Percentiles rank a stretch among this genome's conserved stretches.
Conservation (phyloP, 2,113 vertebrate genomes). For the Nesoenas mayeri region DNA sequence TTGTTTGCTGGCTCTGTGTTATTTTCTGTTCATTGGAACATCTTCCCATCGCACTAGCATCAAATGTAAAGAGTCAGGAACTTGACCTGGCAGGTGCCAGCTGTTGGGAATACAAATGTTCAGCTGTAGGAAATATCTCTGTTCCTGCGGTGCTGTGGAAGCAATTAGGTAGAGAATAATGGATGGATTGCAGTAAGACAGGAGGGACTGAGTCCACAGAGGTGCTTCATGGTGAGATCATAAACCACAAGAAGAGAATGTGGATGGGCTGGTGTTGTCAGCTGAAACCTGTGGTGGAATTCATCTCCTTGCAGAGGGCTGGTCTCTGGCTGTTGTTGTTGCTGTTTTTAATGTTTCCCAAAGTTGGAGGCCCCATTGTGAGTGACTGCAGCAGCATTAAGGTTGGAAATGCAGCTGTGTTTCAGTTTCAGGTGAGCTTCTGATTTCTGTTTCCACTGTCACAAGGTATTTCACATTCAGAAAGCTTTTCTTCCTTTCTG, state of each 20-base stretch:
- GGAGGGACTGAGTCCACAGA: not conserved
- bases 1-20: not conserved
- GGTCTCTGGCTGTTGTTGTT: not conserved
- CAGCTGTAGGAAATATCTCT: not conserved
- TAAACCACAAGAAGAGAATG: not conserved
- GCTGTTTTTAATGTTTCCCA: not conserved
- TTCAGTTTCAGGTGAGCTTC: not conserved
- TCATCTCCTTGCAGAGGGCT: not conserved
- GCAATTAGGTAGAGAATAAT: not conserved
- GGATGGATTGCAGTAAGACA: not conserved
- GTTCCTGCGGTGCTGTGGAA: not conserved
- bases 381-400: no score
- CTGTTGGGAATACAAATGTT: conserved; percentile 11
- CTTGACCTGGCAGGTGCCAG: not conserved
- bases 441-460: not conserved
- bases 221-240: not conserved
- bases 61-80: conserved; percentile 19
- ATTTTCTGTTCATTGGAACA: not conserved
- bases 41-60: not conserved
- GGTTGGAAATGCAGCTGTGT: rapidly evolving
- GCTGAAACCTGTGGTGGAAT: not conserved
- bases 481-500: not conserved
- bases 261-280: not conserved
- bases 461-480: not conserved
- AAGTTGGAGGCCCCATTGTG: not conserved